A percentile compares a stretch with the other conserved stretches of the same genome.
Conservation (phyloP, 2,797 vertebrate species). For the Anguilla pacifica region DNA sequence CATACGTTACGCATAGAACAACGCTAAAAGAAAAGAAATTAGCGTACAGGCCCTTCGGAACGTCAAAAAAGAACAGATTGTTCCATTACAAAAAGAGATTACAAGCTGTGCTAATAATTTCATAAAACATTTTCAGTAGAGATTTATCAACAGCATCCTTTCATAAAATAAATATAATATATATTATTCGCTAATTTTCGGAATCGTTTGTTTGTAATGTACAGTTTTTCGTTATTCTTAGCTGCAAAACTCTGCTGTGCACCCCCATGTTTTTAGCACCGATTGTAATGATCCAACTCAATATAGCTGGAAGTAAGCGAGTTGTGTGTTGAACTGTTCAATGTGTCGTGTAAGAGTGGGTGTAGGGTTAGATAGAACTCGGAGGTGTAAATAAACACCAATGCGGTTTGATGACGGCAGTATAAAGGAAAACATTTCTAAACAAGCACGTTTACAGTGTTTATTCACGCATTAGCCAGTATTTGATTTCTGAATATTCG, state of each 20-base stretch:
- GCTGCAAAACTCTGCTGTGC: not conserved
- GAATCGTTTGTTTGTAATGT: not conserved
- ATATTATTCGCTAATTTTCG: too few species aligned
- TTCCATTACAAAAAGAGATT: conserved; percentile 21
- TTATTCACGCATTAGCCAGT: not conserved
- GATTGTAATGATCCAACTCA: conserved; percentile 51
- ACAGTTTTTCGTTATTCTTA: conserved; percentile 23
- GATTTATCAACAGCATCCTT: not conserved
- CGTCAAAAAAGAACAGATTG: conserved; percentile 12
- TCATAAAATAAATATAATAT: not conserved
- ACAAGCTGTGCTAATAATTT: not conserved
- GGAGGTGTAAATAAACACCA: not conserved
- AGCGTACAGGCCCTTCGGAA: not conserved
- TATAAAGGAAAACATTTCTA: not conserved
- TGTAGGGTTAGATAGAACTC: not conserved
- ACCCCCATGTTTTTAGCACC: conserved; percentile 31
- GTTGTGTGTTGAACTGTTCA: conserved; percentile 14
- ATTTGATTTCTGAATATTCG: not conserved
- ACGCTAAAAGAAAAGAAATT: not conserved
- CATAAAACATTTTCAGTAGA: not conserved
- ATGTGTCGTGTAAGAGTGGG: not conserved
- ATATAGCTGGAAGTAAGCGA: conserved; percentile 41
- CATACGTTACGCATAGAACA: conserved; percentile 11
- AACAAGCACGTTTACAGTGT: not conserved
- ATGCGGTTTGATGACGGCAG: not conserved